Percentiles rank a stretch among this genome's conserved stretches.
Evolutionary conservation across 1,140 invertebrate genomes (phyloP).

Genomic region (Diabrotica virgifera): DNA sequence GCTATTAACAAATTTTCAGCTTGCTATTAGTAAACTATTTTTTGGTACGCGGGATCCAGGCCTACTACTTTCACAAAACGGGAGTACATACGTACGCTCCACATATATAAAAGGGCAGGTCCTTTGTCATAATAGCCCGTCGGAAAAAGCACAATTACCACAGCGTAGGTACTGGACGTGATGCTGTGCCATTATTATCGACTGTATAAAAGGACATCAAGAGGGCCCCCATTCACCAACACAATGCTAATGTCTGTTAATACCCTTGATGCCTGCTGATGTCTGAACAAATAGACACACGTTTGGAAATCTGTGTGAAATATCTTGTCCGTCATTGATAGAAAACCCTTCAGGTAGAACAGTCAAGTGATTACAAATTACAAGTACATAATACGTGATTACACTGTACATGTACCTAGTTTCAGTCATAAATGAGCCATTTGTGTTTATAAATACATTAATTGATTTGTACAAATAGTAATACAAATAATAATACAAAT

Average conservation of each 20-base stretch:
- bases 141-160: slow-evolving; percentile 17
- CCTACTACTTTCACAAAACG: background rate
- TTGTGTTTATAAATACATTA: too few species aligned
- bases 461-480: too few species aligned
- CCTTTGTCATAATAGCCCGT: background rate
- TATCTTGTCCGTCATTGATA: background rate
- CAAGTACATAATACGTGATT: too few species aligned
- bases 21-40: too few species aligned
- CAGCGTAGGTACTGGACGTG: slow-evolving; percentile 11
- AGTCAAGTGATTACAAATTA: too few species aligned
- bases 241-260: slow-evolving; percentile 19
- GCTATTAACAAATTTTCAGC: too few species aligned
- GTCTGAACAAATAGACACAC: slow-evolving; percentile 13
- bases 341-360: background rate
- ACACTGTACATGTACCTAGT: too few species aligned
- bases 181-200: slow-evolving; percentile 16
- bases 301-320: slow-evolving; percentile 17
- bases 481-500: too few species aligned
- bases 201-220: slow-evolving; percentile 11
- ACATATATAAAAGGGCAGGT: background rate
- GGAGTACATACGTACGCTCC: background rate
- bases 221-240: slow-evolving; percentile 14
- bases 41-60: too few species aligned
- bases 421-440: too few species aligned
- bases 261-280: slow-evolving; percentile 8